Evolutionary conservation across 2,888 invertebrate species (phyloP), one percentile per base, ranked within the genome.

Genomic region (Plemyria rubiginata): DNA sequence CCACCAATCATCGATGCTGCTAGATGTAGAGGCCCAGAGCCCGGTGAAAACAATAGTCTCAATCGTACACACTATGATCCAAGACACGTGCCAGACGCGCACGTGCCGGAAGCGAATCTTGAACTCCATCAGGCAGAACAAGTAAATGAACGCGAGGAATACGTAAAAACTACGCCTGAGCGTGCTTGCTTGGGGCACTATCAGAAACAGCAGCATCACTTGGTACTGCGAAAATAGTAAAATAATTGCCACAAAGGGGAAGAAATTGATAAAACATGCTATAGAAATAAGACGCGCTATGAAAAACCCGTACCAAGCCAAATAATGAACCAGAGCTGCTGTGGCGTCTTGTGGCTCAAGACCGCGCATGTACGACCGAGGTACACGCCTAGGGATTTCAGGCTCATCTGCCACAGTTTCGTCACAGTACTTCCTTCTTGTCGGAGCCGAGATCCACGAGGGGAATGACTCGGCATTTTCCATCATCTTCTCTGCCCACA

Each of bases 301-400:
- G 52, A 96, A 94, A 78, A 96, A 97, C 48, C 95, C 88, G 68
- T 96, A 95, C 97, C 97, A 97, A 80, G 96, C 96, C n/a, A 96
- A 82, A 77, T 95, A 96, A 29, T 95, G 94, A 4, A 96, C 89
- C 6, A 95, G 80, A 71, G 94, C 94, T 11, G 96, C 96, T 0
- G 95, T 93, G 0, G 95, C 93, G 75, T 97, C 96, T 72, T 96
- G 96, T 68, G 96, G 96, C 68, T 96, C 95, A 8, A 97, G 90
- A 7, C 96, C 96, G 71, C 95, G 90, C 70, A 94, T 91, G 54
- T 89, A 95, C 41, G 86, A 90, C 52, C 91, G 90, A 22, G 92
- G 94, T 43, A 90, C 81, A 53, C 87, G 77, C 9, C 81, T 76
- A 0, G 92, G 89, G 43, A 90, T 76, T 65, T 92, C 90, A 0